Evolutionary conservation across 2,797 vertebrate species (phyloP).

Genomic region (Enteromius radiatus): DNA sequence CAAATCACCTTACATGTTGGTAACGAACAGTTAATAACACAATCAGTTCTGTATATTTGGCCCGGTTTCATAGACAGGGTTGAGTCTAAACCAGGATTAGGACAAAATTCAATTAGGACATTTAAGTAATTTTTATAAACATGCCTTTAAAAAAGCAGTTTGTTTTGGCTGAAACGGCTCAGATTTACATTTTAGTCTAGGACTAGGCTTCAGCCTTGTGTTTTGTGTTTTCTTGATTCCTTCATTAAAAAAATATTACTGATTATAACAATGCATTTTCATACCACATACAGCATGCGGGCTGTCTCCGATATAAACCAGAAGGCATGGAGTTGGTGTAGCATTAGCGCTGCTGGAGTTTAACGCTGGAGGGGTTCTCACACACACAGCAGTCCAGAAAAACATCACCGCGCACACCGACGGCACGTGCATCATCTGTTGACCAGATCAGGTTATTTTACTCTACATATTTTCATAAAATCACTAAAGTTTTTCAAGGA

Average conservation of each 20-base stretch:
- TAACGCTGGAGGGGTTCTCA: neutral
- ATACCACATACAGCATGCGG: neutral
- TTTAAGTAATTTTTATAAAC: no score
- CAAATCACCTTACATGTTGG: neutral
- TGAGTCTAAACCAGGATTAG: no score
- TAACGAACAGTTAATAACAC: neutral
- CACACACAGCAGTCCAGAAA: slow-evolving; percentile 8
- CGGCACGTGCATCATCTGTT: neutral
- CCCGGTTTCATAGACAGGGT: no score
- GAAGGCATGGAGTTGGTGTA: neutral
- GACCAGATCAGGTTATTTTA: neutral
- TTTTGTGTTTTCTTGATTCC: no score
- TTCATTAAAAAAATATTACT: neutral
- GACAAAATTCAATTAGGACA: no score
- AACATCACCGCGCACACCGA: neutral
- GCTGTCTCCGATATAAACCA: neutral
- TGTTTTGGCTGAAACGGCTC: no score
- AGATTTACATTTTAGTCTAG: no score
- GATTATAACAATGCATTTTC: neutral
- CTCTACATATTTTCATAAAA: neutral
- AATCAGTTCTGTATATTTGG: no score
- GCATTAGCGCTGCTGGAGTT: neutral
- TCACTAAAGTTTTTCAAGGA: neutral
- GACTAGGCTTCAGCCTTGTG: no score
- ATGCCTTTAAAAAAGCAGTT: no score